Base-by-base conservation (phyloP, 2,113 vertebrate genomes). In the Tiliqua scincoides region DNA sequence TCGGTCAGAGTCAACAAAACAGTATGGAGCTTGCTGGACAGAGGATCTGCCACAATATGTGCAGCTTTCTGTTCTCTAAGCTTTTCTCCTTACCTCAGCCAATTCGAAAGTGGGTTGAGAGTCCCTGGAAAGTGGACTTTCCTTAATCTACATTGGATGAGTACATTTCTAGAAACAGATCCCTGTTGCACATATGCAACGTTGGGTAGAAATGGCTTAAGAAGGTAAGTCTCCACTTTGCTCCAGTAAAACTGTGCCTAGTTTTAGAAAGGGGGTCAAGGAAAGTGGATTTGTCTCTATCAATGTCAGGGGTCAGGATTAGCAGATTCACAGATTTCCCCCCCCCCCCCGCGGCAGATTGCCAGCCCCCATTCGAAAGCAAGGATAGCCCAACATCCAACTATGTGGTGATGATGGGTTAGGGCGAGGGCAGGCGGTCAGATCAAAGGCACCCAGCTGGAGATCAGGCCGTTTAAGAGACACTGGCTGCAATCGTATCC, bases 211-310 rank as follows among this genome's bases (percentile, higher is more conserved):
- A n/a, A n/a, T n/a, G n/a, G n/a, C n/a, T n/a, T n/a, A 48, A 52
- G 9, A 48, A 10, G n/a, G n/a, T n/a, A 43, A 6, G 2, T 8
- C 27, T 30, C 6, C n/a, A 17, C 23, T 62, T 73, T 35, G 3
- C 27, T 59, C 48, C 15, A 1, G 37, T 27, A 1, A 27, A 4
- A 2, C 10, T 0, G 11, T 3, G 37, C 25, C 32, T 27, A 25
- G 8, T 68, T 68, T 32, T 68, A n/a, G 72, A 27, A 48, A 35
- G 11, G 0, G 72, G 23, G 8, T 7, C 43, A n/a, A 54, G 18
- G 68, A 21, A 6, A 32, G 30, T 37, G 32, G 15, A 18, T 20
- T 17, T 32, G 15, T 15, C 11, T 43, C 79, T 80, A 3, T 9
- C 32, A 8, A 52, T 20, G 78, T 35, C 37, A 21, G 17, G 43